Evolutionary conservation across 2,888 invertebrate species (phyloP).

Genomic region (Leucoptera coffeella): DNA sequence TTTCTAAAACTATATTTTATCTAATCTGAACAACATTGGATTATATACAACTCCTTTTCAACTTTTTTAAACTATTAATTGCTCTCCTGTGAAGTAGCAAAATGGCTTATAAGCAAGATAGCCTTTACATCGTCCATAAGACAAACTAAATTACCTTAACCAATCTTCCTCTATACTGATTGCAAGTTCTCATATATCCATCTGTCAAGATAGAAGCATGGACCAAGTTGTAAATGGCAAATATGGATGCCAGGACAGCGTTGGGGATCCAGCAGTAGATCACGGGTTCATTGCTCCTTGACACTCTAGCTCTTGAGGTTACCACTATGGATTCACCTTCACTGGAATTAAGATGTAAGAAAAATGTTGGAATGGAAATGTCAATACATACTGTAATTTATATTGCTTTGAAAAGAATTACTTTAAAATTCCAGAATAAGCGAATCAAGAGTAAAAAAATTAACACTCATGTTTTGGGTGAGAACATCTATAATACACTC

Average conservation of each 20-base stretch:
- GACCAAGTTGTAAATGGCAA: slow-evolving; percentile 60
- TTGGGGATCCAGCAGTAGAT: slow-evolving; percentile 66
- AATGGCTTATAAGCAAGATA: too few species aligned
- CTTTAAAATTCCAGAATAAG: too few species aligned
- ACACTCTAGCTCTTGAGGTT: slow-evolving; percentile 53
- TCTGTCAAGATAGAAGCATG: slow-evolving; percentile 66
- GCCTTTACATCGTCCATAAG: too few species aligned
- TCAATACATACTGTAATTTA: too few species aligned
- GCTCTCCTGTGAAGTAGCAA: too few species aligned
- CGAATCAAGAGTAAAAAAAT: too few species aligned
- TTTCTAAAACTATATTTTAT: slow-evolving; percentile 1
- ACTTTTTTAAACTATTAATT: too few species aligned
- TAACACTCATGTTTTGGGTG: too few species aligned
- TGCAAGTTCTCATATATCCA: slow-evolving; percentile 71
- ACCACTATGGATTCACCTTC: slow-evolving; percentile 64
- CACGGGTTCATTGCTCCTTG: slow-evolving; percentile 50
- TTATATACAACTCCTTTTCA: too few species aligned
- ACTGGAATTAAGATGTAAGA: slow-evolving; percentile 43
- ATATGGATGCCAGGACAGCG: slow-evolving; percentile 54
- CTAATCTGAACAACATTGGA: slow-evolving; percentile 3
- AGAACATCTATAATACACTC: too few species aligned
- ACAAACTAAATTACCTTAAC: slow-evolving; percentile 55
- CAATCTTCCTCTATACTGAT: slow-evolving; percentile 63
- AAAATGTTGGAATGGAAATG: too few species aligned
- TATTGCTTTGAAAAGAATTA: too few species aligned